Conservation (phyloP, 1,140 invertebrate genomes). For the Gerris buenoi region DNA sequence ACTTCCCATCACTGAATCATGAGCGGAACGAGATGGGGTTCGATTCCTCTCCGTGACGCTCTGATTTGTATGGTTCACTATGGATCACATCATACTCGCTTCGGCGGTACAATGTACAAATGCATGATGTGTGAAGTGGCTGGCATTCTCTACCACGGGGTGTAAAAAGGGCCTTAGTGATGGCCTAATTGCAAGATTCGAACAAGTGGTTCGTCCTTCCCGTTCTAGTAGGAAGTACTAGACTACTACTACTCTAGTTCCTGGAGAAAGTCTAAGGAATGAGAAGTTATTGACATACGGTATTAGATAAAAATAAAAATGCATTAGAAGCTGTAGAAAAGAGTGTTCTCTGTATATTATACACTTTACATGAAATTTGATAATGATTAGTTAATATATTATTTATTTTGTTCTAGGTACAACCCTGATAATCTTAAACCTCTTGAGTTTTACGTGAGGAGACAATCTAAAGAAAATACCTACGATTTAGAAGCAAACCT, state of each 20-base stretch:
- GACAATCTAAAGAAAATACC: conserved; percentile 80
- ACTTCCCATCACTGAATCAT: no score
- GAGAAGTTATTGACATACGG: neutral
- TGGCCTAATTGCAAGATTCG: no score
- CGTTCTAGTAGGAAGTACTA: no score
- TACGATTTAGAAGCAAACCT: conserved; percentile 95
- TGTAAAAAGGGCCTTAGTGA: no score
- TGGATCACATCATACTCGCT: no score
- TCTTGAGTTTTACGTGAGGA: conserved; percentile 81
- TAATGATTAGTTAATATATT: neutral
- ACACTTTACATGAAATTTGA: neutral
- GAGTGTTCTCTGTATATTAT: neutral
- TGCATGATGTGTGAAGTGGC: no score
- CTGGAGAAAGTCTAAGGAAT: neutral
- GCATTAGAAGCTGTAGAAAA: neutral
- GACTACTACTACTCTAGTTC: neutral
- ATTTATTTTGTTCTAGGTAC: conserved; percentile 45
- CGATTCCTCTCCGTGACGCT: no score
- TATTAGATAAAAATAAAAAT: neutral
- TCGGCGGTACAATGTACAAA: no score
- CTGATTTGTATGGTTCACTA: no score
- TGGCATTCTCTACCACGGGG: no score
- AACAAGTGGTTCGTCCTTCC: no score
- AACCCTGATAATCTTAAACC: conserved; percentile 84
- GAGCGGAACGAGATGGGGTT: no score